Evolutionary conservation across 1,140 invertebrate genomes (phyloP), one percentile per base, ranked within the genome.

Genomic region (Phenacoccus solenopsis): DNA sequence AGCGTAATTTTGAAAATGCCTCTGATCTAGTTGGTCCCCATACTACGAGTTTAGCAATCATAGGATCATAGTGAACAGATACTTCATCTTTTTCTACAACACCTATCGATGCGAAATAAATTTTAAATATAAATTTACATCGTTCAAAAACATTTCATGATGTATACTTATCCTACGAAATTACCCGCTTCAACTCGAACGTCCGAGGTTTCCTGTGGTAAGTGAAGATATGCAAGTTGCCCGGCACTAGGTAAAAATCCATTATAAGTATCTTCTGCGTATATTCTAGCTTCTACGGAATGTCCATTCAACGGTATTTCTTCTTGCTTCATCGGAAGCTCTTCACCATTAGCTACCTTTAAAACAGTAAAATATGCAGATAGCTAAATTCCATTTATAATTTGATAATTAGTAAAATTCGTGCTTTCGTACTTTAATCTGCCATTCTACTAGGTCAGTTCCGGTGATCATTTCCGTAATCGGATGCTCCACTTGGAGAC

Each of bases 11-110:
- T 28, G 83, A 84, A 0, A 99, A 82, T 0, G 96, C 96, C 76
- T 90, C 86, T 9, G 78, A 78, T 74, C 97, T 83, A 77, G 96
- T 87, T 72, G 87, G 83, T 4, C 90, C 94, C 94, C 94, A 98
- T 20, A 97, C 94, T 0, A 98, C 89, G 16, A 99, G 80, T 81
- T 99, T 99, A 0, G 98, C 96, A 75, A 99, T 98, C 96, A 99
- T 98, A 1, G 98, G 98, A 81, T 99, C 98, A 79, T 99, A 99
- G 82, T 97, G 89, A 1, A 99, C 91, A 0, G 94, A 95, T 0
- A 99, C 95, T 77, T 96, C 89, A 72, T 91, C 88, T 0, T 87
- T 87, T 78, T 90, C 82, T 1, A 85, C 78, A 0, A 91, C 88
- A 12, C 81, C 79, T 80, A 70, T 22, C 73, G 2, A 35, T 13